Conservation (phyloP, 2,888 invertebrate genomes). For the Syrphus vitripennis region DNA sequence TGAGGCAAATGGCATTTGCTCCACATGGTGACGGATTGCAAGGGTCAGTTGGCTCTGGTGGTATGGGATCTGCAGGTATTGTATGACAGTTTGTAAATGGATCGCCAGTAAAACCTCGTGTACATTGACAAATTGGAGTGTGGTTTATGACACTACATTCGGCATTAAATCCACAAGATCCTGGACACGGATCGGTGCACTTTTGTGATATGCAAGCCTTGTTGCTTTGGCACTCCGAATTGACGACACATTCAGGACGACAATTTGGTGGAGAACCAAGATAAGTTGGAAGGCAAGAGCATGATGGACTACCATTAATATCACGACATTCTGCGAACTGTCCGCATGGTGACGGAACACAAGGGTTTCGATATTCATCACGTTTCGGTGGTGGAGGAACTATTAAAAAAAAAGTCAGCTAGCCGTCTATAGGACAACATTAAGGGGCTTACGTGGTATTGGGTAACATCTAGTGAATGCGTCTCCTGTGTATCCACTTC, state of each 20-base stretch:
- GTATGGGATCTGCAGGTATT: conserved; percentile 75
- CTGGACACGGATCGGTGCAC: conserved; percentile 88
- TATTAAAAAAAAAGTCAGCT: conserved; percentile 40
- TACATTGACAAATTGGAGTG: conserved; percentile 86
- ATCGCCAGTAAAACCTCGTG: conserved; percentile 84
- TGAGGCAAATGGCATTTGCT: conserved; percentile 85
- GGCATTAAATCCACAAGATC: conserved; percentile 86
- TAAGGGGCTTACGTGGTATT: conserved; percentile 79
- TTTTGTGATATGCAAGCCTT: conserved; percentile 87
- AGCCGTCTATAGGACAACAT: not conserved
- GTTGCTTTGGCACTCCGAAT: conserved; percentile 87
- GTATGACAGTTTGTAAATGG: conserved; percentile 87
- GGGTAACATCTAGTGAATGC: conserved; percentile 86
- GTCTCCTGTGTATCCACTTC: conserved; percentile 87
- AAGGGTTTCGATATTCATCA: conserved; percentile 83
- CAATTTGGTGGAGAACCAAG: conserved; percentile 88
- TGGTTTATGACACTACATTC: conserved; percentile 86
- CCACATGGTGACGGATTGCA: conserved; percentile 89
- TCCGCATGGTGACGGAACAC: conserved; percentile 89
- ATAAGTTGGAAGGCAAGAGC: conserved; percentile 85
- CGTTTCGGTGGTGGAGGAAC: conserved; percentile 73
- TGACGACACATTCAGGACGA: conserved; percentile 87
- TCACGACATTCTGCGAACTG: conserved; percentile 87
- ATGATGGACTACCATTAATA: conserved; percentile 84
- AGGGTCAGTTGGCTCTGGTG: conserved; percentile 83